Evolutionary conservation across 1,140 invertebrate species (phyloP).

Genomic region (Drosophila chauvacae): DNA sequence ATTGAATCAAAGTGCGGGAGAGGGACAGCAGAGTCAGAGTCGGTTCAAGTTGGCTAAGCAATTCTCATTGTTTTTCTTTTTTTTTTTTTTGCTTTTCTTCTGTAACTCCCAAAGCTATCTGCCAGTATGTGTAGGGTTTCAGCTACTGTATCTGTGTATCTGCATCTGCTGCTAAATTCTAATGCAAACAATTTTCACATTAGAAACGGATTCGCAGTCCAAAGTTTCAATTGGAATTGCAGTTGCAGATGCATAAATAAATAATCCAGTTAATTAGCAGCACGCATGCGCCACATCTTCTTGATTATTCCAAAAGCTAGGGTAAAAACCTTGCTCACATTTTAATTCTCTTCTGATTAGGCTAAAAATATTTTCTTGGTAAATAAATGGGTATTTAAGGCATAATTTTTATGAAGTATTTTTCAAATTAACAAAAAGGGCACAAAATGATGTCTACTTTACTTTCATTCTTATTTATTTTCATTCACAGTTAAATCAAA

Average conservation of each 20-base stretch:
- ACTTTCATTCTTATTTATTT: not conserved
- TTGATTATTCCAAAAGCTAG: not conserved
- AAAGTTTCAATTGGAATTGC: slow-evolving; percentile 32
- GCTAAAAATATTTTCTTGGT: not conserved
- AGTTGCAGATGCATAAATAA: slow-evolving; percentile 36
- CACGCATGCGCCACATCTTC: slow-evolving; percentile 48
- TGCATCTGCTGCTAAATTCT: slow-evolving; percentile 33
- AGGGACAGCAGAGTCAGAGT: not conserved
- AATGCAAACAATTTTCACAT: slow-evolving; percentile 63
- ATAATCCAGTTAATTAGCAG: slow-evolving; percentile 41
- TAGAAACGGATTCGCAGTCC: slow-evolving; percentile 56
- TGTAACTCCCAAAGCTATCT: slow-evolving; percentile 3
- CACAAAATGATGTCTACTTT: not conserved
- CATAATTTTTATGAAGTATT: not conserved
- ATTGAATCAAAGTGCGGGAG: slow-evolving; percentile 25
- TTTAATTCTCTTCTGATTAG: not conserved
- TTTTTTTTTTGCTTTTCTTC: not conserved
- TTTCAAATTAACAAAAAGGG: no score
- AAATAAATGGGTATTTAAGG: not conserved
- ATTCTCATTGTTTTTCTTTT: slow-evolving; percentile 41
- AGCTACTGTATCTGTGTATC: slow-evolving; percentile 24
- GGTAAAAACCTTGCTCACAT: not conserved
- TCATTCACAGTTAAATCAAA: not conserved
- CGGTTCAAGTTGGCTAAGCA: slow-evolving; percentile 72
- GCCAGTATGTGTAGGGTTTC: not conserved